Evolutionary conservation across 2,797 vertebrate genomes (phyloP).

Genomic region (Myiothlypis chrysogaster): DNA sequence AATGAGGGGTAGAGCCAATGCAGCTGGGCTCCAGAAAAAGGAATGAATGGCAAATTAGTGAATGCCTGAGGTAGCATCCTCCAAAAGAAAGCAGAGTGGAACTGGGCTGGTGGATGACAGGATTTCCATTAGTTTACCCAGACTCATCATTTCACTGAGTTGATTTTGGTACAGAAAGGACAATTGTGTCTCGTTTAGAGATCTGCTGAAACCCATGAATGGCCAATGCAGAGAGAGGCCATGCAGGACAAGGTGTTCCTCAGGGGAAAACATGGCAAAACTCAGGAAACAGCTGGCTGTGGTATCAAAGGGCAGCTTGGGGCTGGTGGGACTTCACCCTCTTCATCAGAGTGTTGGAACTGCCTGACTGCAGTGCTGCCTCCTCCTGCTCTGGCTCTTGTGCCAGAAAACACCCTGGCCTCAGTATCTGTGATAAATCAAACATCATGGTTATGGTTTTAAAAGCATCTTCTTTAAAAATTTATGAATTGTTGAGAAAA

Average conservation of each 20-base stretch:
- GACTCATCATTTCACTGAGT: not conserved
- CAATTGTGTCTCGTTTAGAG: rapidly evolving
- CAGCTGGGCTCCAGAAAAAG: not conserved
- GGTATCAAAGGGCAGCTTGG: not conserved
- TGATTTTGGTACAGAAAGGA: not conserved
- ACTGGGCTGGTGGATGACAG: not conserved
- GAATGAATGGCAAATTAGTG: not conserved
- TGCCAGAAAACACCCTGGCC: not conserved
- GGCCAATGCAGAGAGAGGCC: not conserved
- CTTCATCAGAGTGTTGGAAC: not conserved
- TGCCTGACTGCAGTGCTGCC: not conserved
- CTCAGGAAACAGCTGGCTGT: not conserved
- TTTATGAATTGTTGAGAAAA: not conserved
- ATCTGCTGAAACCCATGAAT: not conserved
- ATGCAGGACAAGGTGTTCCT: not conserved
- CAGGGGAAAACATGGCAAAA: not conserved
- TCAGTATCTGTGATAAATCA: not conserved
- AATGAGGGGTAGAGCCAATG: not conserved
- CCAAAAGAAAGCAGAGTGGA: not conserved
- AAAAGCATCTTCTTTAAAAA: not conserved
- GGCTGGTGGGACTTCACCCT: not conserved
- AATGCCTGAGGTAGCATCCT: not conserved
- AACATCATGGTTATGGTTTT: not conserved
- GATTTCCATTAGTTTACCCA: not conserved
- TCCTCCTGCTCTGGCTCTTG: not conserved